A percentile compares a stretch with the other conserved stretches of the same genome.
phyloP scores from a whole-genome alignment of 2,797 vertebrate species.

The Cetoscarus ocellatus region DNA sequence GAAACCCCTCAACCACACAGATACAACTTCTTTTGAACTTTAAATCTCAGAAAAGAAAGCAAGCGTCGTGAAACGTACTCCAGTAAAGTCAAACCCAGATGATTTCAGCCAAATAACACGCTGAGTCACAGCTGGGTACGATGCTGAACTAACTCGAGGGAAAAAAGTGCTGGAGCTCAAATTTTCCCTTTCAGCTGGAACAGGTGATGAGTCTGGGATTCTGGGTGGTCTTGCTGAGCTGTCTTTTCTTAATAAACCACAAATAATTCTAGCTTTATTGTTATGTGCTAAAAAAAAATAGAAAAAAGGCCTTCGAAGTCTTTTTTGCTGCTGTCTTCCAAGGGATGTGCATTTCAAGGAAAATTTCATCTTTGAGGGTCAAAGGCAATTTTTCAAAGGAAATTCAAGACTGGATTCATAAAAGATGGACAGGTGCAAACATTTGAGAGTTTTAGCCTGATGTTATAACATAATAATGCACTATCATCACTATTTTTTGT shows the following conservation, averaged over 20 bases:
- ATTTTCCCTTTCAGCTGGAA: slow-evolving; percentile 44
- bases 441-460: too few species aligned
- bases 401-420: too few species aligned
- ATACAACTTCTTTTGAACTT: slow-evolving; percentile 26
- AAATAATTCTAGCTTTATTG: slow-evolving; percentile 34
- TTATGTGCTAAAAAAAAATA: too few species aligned
- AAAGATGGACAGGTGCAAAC: too few species aligned
- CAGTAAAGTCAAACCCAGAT: slow-evolving; percentile 40
- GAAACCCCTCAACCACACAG: slow-evolving; percentile 20
- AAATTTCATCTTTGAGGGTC: too few species aligned
- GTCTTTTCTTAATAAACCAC: slow-evolving; percentile 53
- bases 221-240: slow-evolving; percentile 66
- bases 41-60: slow-evolving; percentile 20
- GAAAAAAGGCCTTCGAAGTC: too few species aligned
- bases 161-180: slow-evolving; percentile 23
- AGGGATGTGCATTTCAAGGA: too few species aligned
- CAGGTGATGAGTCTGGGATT: slow-evolving; percentile 58
- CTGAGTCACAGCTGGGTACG: slow-evolving; percentile 54
- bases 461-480: too few species aligned
- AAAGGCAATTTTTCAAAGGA: too few species aligned
- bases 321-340: too few species aligned
- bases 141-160: slow-evolving; percentile 23
- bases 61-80: slow-evolving; percentile 30
- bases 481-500: too few species aligned
- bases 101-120: slow-evolving; percentile 44